Evolutionary conservation across 1,140 invertebrate species (phyloP), one percentile per base, ranked within the genome.

Genomic region (Colletes gigas): DNA sequence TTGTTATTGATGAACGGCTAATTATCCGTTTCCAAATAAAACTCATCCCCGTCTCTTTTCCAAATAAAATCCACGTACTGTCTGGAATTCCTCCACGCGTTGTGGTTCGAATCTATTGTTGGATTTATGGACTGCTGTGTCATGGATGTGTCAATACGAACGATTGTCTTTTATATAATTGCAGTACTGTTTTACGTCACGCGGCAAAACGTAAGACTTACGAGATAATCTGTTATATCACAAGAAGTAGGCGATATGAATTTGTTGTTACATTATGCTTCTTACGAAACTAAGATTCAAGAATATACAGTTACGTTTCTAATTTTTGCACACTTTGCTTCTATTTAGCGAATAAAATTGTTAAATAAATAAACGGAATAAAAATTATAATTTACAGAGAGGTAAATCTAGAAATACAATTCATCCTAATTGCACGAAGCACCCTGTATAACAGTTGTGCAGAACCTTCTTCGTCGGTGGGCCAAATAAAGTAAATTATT

Each of bases 21-120:
- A 55, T 55, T 55, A 55, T 55, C 3, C n/a, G 14, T 79, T 74
- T 67, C n/a, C 47, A 41, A 59, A 81, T n/a, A 69, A 76, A 72
- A 84, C 84, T 68, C 59, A 71, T 1, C 44, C 44, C 44, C 9
- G 9, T 47, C 7, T 17, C 17, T 55, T 76, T 74, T 67, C n/a
- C 47, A 41, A 63, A 81, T 19, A 69, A 72, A 76, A 84, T 85
- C 62, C 59, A 71, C 21, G 55, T 68, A 66, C 71, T 14, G 15
- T 77, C n/a, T 72, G 44, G 3, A 19, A 30, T 30, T 10, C 7
- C 69, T 52, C 59, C 19, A 66, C 73, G 17, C 44, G 21, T 66
- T 9, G 7, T 17, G 7, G 15, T 8, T 21, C 14, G 8, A 0
- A 41, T 44, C 52, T 47, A 76, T 67, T 57, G 63, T 57, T 57